Evolutionary conservation across 2,888 invertebrate species (phyloP).

Genomic region (Magallana nippona): DNA sequence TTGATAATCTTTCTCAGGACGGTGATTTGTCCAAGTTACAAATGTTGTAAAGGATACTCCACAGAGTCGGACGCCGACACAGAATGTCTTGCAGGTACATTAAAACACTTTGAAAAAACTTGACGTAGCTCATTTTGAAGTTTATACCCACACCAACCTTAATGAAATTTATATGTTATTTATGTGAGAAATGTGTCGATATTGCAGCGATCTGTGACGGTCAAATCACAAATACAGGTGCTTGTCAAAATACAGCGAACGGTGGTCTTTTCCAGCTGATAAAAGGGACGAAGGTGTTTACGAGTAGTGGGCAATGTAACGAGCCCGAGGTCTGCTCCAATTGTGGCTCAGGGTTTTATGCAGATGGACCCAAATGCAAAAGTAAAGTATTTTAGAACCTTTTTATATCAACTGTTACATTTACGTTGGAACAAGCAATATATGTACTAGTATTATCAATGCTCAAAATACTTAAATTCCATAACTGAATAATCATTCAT

Average conservation of each 20-base stretch:
- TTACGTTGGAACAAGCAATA: no score
- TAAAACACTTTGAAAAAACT: not conserved
- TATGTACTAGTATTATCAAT: no score
- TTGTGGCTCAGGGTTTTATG: constrained; percentile 27
- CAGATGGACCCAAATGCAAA: constrained; percentile 32
- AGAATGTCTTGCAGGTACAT: constrained; percentile 30
- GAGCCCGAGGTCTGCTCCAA: constrained; percentile 18
- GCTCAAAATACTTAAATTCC: no score
- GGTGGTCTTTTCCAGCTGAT: constrained; percentile 15
- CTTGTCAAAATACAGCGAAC: constrained; percentile 34
- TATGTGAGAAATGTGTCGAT: no score
- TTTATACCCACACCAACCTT: no score
- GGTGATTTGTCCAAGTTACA: constrained; percentile 34
- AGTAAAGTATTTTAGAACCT: not conserved
- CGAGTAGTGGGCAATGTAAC: constrained; percentile 26
- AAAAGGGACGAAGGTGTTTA: not conserved
- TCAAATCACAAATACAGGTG: constrained; percentile 9
- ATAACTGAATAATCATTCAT: no score
- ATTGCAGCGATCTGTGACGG: constrained; percentile 31
- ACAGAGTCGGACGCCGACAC: constrained; percentile 19
- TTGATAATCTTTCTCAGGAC: constrained; percentile 4
- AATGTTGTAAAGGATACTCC: constrained; percentile 28
- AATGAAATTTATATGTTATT: no score
- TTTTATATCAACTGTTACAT: no score
- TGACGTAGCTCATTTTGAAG: not conserved